Percentiles rank a stretch among this genome's conserved stretches.
Evolutionary conservation across 2,113 vertebrate species (phyloP).

Genomic region (Strix uralensis): DNA sequence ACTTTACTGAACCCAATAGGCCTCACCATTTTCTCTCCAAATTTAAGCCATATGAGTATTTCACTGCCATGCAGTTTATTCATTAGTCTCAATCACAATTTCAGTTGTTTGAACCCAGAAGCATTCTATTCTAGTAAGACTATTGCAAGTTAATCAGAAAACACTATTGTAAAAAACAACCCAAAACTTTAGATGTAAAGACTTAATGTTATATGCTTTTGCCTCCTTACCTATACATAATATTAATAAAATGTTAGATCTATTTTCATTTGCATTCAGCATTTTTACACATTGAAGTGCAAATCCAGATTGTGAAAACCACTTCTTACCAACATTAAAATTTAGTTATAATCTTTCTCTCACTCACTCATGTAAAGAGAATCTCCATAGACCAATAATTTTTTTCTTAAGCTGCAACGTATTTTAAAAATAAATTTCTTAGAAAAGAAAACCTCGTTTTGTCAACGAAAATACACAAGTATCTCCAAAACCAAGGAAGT

Average conservation of each 20-base stretch:
- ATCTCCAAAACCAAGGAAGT: neutral
- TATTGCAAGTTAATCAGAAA: neutral
- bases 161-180: neutral
- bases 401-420: neutral
- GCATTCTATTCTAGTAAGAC: neutral
- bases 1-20: neutral
- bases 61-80: neutral
- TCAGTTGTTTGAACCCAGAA: neutral
- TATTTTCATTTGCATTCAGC: neutral
- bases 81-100: neutral
- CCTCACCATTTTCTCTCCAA: neutral
- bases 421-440: neutral
- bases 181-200: neutral
- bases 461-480: neutral
- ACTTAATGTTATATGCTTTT: neutral
- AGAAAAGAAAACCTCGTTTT: neutral
- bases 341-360: neutral
- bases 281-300: neutral
- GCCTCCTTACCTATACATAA: neutral
- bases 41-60: neutral
- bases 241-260: neutral
- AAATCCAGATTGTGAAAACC: neutral
- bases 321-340: neutral
- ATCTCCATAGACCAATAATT: neutral
- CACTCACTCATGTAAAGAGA: neutral